These are phyloP conservation scores for Hydrolagus colliei DNA, from an alignment of 2,797 vertebrate genomes.

Conservation along the genomic window DNA sequence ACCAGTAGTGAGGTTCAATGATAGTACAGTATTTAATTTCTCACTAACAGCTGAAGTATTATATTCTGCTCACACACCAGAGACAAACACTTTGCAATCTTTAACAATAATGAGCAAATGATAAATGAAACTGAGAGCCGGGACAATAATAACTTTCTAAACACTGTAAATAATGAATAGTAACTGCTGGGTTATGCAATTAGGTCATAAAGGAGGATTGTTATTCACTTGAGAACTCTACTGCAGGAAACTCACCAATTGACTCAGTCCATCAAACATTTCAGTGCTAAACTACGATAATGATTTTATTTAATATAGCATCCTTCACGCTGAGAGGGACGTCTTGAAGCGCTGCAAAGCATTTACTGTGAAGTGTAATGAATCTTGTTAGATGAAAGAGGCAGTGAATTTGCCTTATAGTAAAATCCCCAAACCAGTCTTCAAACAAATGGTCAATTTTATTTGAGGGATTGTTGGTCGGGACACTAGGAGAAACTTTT, in stretches of 20 bases:
- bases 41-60: background rate
- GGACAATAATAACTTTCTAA: constrained; percentile 13
- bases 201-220: background rate
- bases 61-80: background rate
- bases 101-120: background rate
- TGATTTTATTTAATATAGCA: too few relatives aligned
- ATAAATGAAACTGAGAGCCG: background rate
- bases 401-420: too few relatives aligned
- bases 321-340: too few relatives aligned
- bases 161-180: background rate
- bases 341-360: too few relatives aligned
- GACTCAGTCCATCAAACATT: background rate
- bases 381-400: too few relatives aligned
- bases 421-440: too few relatives aligned
- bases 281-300: too few relatives aligned
- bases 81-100: background rate
- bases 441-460: too few relatives aligned
- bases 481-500: too few relatives aligned
- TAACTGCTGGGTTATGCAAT: background rate
- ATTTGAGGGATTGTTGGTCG: too few relatives aligned
- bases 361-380: too few relatives aligned
- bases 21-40: background rate
- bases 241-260: background rate
- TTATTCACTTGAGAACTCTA: background rate
- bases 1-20: too few relatives aligned